phyloP scores from a whole-genome alignment of 2,797 vertebrate genomes.

The Paguma larvata region DNA sequence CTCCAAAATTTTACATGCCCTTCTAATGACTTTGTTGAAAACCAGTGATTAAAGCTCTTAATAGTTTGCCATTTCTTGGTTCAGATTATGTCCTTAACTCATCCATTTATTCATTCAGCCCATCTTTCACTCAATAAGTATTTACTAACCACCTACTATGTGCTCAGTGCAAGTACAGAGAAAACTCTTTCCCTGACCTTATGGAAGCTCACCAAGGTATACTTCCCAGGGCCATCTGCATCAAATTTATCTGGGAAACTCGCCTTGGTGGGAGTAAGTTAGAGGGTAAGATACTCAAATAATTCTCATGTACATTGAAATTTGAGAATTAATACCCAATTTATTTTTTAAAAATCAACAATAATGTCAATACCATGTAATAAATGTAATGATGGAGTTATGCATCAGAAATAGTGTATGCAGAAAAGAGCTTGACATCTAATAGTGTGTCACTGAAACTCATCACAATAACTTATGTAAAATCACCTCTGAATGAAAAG shows the following conservation, averaged over 20 bases:
- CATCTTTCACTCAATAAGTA: neutral
- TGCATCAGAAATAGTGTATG: neutral
- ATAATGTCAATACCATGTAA: neutral
- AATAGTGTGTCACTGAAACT: neutral
- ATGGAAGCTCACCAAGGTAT: neutral
- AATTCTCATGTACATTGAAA: neutral
- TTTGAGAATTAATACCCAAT: neutral
- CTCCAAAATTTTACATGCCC: neutral
- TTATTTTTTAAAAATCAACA: neutral
- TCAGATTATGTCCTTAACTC: neutral
- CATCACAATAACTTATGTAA: neutral
- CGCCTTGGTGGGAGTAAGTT: neutral
- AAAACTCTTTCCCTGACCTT: neutral
- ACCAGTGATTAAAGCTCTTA: neutral
- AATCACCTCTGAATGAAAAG: neutral
- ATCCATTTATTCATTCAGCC: conserved; percentile 13
- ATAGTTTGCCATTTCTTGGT: neutral
- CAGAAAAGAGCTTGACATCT: neutral
- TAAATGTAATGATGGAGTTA: neutral
- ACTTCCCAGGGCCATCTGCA: neutral
- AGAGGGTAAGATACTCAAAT: neutral
- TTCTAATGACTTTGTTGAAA: conserved; percentile 37
- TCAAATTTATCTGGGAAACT: neutral
- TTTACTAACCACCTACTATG: neutral
- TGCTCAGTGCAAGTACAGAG: neutral